A percentile compares a stretch with the other conserved stretches of the same genome.
phyloP scores from a whole-genome alignment of 2,797 vertebrate genomes.

The Onychomys torridus region DNA sequence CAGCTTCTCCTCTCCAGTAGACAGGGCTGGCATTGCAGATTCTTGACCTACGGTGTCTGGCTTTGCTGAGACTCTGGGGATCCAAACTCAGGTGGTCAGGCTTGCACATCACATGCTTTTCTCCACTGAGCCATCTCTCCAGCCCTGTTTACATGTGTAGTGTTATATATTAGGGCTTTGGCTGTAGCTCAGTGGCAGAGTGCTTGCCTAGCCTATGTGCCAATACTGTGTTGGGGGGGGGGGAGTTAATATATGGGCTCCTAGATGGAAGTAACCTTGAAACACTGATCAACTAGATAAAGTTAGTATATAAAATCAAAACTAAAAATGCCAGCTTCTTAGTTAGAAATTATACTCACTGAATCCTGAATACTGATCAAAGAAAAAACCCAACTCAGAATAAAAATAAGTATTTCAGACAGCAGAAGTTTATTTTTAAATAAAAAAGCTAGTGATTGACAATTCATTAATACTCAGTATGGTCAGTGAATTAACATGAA shows the following conservation, averaged over 20 bases:
- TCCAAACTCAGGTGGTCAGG: neutral
- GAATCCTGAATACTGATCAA: neutral
- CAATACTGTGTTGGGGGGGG: no score
- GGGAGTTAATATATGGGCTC: neutral
- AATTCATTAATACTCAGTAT: neutral
- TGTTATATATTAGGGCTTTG: neutral
- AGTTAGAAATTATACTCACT: neutral
- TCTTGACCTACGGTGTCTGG: neutral
- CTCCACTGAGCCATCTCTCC: neutral
- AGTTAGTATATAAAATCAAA: neutral
- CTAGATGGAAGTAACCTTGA: neutral
- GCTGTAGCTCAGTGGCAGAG: neutral
- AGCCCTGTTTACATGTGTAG: neutral
- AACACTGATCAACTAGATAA: neutral
- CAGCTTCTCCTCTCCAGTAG: neutral
- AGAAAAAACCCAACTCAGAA: neutral
- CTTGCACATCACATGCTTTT: neutral
- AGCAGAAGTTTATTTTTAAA: slow-evolving; percentile 50
- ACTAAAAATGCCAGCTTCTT: neutral
- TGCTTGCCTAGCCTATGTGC: neutral
- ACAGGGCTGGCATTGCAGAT: neutral
- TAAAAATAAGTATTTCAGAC: slow-evolving; percentile 1
- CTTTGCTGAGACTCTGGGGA: neutral
- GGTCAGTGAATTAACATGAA: neutral
- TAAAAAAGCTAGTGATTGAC: neutral